Percentiles rank a stretch among this genome's conserved stretches.
Evolutionary conservation across 2,113 vertebrate genomes (phyloP).

Genomic region (human (Homo sapiens)): GRCh38 chrX:13231001-13231500

Average conservation of each 20-base stretch:
- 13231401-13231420: not conserved
- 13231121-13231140: not conserved
- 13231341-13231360: not conserved
- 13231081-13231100: not conserved
- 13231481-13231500: not conserved
- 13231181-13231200: not conserved
- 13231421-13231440: not conserved
- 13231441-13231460: not conserved
- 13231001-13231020: slow-evolving; percentile 12
- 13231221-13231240: not conserved
- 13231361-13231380: not conserved
- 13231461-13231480: not conserved
- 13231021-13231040: not conserved
- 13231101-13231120: not conserved
- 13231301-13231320: not conserved
- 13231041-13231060: not conserved
- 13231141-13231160: not conserved
- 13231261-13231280: not conserved
- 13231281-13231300: not conserved
- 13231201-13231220: not conserved
- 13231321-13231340: not conserved
- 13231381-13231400: not conserved
- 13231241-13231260: not conserved
- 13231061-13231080: not conserved
- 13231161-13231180: not conserved